Evolutionary conservation across 2,113 vertebrate species (phyloP).

Genomic region (Aldabrachelys gigantea): DNA sequence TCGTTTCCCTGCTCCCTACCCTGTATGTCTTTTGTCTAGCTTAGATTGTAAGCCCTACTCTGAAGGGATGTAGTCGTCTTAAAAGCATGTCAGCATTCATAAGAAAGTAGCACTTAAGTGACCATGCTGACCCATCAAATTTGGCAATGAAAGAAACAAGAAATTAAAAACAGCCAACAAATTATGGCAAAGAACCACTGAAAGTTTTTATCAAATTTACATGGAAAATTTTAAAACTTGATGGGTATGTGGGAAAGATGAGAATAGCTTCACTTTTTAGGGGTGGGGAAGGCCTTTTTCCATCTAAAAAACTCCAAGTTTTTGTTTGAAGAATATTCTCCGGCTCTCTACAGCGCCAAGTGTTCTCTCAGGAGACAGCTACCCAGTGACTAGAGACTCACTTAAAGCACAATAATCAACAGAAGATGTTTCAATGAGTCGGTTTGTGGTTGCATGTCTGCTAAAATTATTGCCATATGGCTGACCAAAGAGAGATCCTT

Average conservation of each 20-base stretch:
- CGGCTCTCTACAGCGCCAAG: not conserved
- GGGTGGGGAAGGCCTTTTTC: not conserved
- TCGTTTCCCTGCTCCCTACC: not conserved
- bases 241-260: not conserved
- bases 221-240: not conserved
- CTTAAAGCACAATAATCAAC: not conserved
- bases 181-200: not conserved
- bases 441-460: not conserved
- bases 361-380: not conserved
- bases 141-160: not conserved
- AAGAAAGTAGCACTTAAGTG: not conserved
- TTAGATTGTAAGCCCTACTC: not conserved
- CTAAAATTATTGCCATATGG: not conserved
- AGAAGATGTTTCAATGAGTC: not conserved
- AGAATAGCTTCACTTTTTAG: not conserved
- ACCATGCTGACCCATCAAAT: not conserved
- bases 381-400: not conserved
- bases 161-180: not conserved
- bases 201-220: not conserved
- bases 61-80: not conserved
- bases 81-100: not conserved
- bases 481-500: not conserved
- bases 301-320: not conserved
- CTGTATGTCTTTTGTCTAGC: not conserved
- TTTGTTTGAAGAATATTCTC: not conserved